Base-by-base conservation (phyloP, 2,113 vertebrate species). In the Globicephala melas region DNA sequence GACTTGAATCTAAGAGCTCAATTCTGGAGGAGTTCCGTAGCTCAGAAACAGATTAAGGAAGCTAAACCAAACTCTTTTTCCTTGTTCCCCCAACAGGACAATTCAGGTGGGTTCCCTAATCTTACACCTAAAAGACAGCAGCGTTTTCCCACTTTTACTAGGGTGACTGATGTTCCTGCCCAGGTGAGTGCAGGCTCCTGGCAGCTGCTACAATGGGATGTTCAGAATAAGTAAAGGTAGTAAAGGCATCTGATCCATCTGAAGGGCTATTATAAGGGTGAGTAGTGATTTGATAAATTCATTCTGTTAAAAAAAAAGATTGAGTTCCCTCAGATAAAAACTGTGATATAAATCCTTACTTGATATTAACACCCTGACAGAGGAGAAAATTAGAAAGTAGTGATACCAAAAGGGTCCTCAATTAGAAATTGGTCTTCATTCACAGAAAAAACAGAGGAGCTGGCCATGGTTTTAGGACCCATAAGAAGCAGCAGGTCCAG, bases 321-420 rank as follows among this genome's bases (percentile, higher is more conserved):
- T 44, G 79, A 93, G 74, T 63, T 92, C 17, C 67, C 76, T 92
- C 63, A 73, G 62, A 92, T 74, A 90, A 97, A 97, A 97, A 90
- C 76, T 95, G 55, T 81, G 53, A 38, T 77, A 92, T 96, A 96
- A 97, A 96, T 94, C 63, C 67, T 95, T 41, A 67, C 65, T 71
- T 88, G 68, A 86, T 92, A 60, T n/a, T 60, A 93, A 96, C 88
- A 94, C 81, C 62, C 92, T 76, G 47, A 71, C 67, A 95, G 71
- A 97, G 92, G 89, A 94, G 96, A 97, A 94, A 96, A 97, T 95
- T 65, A 96, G 92, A 95, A 96, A 96, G 70, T 67, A 85, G 60
- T 55, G 55, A 94, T 73, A 89, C 31, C 58, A 41, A 87, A 92
- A 85, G 80, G 44, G n/a, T 47, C 65, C 71, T 96, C 90, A 95